Percentiles rank a stretch among this genome's conserved stretches.
Conservation (phyloP, 1,140 invertebrate genomes). For the Lordiphosa stackelbergi region DNA sequence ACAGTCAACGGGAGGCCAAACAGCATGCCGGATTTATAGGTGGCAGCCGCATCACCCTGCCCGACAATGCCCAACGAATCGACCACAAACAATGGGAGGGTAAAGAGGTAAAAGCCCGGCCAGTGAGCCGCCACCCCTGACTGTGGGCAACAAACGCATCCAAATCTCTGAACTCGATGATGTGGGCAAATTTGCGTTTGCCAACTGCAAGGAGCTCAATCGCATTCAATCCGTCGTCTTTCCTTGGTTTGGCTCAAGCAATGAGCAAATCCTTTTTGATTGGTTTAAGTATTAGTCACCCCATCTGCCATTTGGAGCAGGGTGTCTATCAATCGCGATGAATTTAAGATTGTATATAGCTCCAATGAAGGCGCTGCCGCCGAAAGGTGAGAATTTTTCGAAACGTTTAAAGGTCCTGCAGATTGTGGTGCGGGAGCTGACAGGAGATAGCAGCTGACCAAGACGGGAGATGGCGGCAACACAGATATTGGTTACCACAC, state of each 20-base stretch:
- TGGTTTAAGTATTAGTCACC: too few relatives aligned
- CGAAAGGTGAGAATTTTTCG: slow-evolving; percentile 97
- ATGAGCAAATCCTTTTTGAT: too few relatives aligned
- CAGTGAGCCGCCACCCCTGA: slow-evolving; percentile 81
- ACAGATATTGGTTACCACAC: slow-evolving; percentile 98
- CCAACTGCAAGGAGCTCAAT: slow-evolving; percentile 91
- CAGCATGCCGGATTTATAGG: slow-evolving; percentile 86
- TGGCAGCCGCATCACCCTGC: slow-evolving; percentile 87
- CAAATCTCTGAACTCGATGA: slow-evolving; percentile 87
- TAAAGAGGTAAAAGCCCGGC: slow-evolving; percentile 94
- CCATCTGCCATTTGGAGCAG: slow-evolving; percentile 88
- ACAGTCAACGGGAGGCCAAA: slow-evolving; percentile 84
- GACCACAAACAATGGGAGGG: slow-evolving; percentile 87
- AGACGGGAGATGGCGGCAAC: slow-evolving; percentile 96
- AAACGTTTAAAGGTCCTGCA: slow-evolving; percentile 84
- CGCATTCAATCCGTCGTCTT: slow-evolving; percentile 97
- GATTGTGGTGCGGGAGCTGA: slow-evolving; percentile 91
- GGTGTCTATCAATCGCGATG: slow-evolving; percentile 90
- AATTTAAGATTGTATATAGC: slow-evolving; percentile 99
- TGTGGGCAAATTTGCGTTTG: slow-evolving; percentile 91
- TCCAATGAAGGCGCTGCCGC: slow-evolving; percentile 99
- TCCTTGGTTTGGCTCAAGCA: too few relatives aligned
- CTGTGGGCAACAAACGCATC: slow-evolving; percentile 85
- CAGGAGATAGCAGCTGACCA: slow-evolving; percentile 98
- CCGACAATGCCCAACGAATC: slow-evolving; percentile 85